A percentile compares a stretch with the other conserved stretches of the same genome.
Evolutionary conservation across 2,888 invertebrate genomes (phyloP).

Genomic region (Lasius platythorax): DNA sequence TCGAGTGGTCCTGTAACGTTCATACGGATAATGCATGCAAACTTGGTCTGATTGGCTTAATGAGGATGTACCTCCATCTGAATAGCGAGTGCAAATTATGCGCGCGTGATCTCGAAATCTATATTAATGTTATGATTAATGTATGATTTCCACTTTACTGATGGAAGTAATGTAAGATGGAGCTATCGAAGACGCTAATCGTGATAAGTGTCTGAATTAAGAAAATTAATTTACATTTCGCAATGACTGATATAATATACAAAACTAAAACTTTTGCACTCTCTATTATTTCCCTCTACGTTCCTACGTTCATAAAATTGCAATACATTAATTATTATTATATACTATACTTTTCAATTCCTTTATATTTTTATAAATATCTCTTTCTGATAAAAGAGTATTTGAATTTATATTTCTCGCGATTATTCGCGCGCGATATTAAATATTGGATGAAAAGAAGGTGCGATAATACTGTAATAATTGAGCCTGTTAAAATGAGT

Average conservation of each 20-base stretch:
- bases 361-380: neutral
- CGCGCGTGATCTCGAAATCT: slow-evolving; percentile 57
- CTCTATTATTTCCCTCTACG: neutral
- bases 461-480: neutral
- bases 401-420: neutral
- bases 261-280: neutral
- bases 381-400: neutral
- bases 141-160: neutral
- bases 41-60: slow-evolving; percentile 77
- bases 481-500: neutral
- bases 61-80: slow-evolving; percentile 78
- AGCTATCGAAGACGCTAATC: neutral
- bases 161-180: slow-evolving; percentile 1
- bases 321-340: neutral
- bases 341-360: neutral
- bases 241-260: neutral
- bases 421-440: neutral
- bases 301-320: neutral
- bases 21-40: slow-evolving; percentile 76
- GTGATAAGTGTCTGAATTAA: neutral
- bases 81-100: slow-evolving; percentile 75
- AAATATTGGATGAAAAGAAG: neutral
- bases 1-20: slow-evolving; percentile 50
- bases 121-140: slow-evolving; percentile 54
- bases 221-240: neutral